phyloP scores from a whole-genome alignment of 2,113 vertebrate species.

The Gymnogyps californianus region DNA sequence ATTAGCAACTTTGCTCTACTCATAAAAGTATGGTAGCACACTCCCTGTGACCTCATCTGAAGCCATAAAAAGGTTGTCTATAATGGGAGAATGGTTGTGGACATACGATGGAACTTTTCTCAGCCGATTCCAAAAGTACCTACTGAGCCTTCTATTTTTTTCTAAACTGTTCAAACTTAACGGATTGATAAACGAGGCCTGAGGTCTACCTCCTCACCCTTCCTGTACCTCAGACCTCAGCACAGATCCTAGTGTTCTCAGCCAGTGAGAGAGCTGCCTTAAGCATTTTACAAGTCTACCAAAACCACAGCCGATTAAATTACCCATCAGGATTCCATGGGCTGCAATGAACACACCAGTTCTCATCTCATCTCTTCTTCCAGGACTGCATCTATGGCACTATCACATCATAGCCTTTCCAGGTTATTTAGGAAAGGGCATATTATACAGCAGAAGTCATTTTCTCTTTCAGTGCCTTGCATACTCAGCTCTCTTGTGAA shows the following conservation, averaged over 20 bases:
- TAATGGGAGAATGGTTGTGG: background rate
- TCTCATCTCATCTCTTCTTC: background rate
- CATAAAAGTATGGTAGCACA: accelerated
- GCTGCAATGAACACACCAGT: background rate
- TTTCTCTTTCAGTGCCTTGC: background rate
- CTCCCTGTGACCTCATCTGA: background rate
- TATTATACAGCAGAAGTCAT: background rate
- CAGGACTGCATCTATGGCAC: background rate
- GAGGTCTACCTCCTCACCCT: background rate
- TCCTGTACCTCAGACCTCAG: background rate
- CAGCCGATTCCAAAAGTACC: background rate
- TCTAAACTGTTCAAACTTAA: background rate
- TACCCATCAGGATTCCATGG: background rate
- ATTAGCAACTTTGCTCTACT: background rate
- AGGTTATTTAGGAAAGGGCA: background rate
- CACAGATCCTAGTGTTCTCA: background rate
- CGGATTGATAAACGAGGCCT: background rate
- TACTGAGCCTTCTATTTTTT: background rate
- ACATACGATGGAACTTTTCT: background rate
- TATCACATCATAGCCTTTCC: background rate
- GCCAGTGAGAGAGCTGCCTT: background rate
- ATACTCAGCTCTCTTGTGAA: background rate
- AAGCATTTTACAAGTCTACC: background rate
- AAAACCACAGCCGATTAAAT: background rate
- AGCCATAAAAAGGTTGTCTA: background rate